These are phyloP conservation scores for Anagyrus pseudococci DNA, from an alignment of 2,888 invertebrate species.

Conservation along the genomic window DNA sequence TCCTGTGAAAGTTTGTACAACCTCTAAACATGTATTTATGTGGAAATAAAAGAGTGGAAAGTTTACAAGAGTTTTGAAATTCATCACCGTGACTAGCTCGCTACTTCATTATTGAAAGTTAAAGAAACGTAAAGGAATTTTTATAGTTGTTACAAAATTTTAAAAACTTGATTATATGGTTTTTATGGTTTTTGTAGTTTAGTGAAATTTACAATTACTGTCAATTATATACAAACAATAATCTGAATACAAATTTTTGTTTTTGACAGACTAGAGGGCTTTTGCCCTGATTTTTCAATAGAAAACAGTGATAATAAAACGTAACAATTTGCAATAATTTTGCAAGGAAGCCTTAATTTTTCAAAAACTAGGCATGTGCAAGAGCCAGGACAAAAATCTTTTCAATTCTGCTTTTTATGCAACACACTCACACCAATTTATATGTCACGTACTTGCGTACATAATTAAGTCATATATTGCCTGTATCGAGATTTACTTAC, in stretches of 20 bases:
- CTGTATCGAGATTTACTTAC: constrained; percentile 25
- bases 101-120: constrained; percentile 31
- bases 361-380: constrained; percentile 20
- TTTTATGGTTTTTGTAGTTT: too few species aligned
- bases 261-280: constrained; percentile 30
- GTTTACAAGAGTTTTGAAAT: constrained; percentile 24
- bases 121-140: constrained; percentile 9
- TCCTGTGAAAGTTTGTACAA: constrained; percentile 11
- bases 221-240: constrained; percentile 19
- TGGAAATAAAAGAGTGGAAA: constrained; percentile 32
- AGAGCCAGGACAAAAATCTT: constrained; percentile 16
- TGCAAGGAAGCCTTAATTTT: constrained; percentile 27
- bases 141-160: constrained; percentile 26
- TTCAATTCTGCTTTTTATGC: constrained; percentile 9
- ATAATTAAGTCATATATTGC: constrained; percentile 41
- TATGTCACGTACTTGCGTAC: constrained; percentile 26
- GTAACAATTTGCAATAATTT: constrained; percentile 24
- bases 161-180: constrained; percentile 21
- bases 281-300: constrained; percentile 23
- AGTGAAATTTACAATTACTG: constrained; percentile 23
- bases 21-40: constrained; percentile 30
- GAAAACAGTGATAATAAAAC: constrained; percentile 34
- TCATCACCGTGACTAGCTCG: constrained; percentile 36
- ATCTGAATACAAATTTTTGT: constrained; percentile 11
- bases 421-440: constrained; percentile 10